Evolutionary conservation across 2,797 vertebrate genomes (phyloP).

Genomic region (Hydrophis major): DNA sequence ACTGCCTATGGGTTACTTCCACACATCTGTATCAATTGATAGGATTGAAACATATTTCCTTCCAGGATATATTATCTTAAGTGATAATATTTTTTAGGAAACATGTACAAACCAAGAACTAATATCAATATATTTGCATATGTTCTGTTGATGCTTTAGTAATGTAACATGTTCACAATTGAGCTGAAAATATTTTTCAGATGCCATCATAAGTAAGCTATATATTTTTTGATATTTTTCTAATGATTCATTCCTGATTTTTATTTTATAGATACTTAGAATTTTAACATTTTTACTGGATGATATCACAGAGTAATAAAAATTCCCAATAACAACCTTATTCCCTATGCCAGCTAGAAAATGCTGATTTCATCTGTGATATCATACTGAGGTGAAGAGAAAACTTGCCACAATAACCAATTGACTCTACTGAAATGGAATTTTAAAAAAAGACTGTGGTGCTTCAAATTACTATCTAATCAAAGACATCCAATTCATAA

Average conservation of each 20-base stretch:
- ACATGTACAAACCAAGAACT: neutral
- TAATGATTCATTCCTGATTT: neutral
- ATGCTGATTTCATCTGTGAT: too few species aligned
- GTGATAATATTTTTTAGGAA: neutral
- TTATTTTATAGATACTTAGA: neutral
- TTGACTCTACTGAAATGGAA: constrained; percentile 16
- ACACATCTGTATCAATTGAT: neutral
- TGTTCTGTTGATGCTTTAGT: neutral
- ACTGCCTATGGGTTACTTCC: neutral
- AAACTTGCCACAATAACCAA: constrained; percentile 9
- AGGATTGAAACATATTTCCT: neutral
- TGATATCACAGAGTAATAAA: neutral
- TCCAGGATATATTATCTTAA: neutral
- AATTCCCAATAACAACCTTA: neutral
- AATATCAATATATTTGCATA: neutral
- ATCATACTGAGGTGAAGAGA: neutral
- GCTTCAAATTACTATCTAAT: neutral
- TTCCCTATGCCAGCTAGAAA: neutral
- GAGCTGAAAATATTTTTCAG: neutral
- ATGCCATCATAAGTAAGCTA: neutral
- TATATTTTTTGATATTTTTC: neutral
- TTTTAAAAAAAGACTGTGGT: neutral
- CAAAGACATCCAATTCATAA: neutral
- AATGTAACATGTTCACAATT: neutral
- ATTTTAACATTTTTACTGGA: neutral